Conservation (phyloP, 2,888 invertebrate genomes). For the Asteroscopus sphinx region DNA sequence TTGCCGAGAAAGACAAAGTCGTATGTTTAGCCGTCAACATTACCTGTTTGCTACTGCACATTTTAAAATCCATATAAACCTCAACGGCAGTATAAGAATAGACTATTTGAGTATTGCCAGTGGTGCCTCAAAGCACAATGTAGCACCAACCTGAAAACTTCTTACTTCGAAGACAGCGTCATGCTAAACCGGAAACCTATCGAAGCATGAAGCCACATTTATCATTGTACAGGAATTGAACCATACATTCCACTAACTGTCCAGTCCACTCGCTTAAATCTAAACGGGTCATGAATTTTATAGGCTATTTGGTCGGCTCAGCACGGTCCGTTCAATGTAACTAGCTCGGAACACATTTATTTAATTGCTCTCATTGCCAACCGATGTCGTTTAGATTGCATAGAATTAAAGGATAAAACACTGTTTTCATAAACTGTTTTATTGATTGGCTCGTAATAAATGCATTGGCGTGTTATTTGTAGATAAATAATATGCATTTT, state of each 20-base stretch:
- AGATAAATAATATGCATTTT: not conserved
- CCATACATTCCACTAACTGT: constrained; percentile 36
- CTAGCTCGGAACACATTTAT: constrained; percentile 70
- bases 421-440: constrained; percentile 50
- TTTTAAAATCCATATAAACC: too few relatives aligned
- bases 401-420: constrained; percentile 47
- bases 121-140: too few relatives aligned
- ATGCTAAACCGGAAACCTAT: too few relatives aligned
- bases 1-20: too few relatives aligned
- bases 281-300: constrained; percentile 67
- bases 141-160: too few relatives aligned
- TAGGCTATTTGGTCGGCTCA: constrained; percentile 72
- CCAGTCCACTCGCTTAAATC: constrained; percentile 37
- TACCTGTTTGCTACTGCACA: too few relatives aligned
- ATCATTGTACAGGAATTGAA: constrained; percentile 22
- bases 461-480: constrained; percentile 38
- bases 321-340: constrained; percentile 65
- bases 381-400: constrained; percentile 61
- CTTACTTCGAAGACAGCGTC: too few relatives aligned
- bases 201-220: not conserved
- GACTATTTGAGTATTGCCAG: too few relatives aligned
- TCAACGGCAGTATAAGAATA: too few relatives aligned
- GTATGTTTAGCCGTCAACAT: too few relatives aligned
- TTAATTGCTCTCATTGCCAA: constrained; percentile 70
- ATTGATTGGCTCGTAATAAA: constrained; percentile 33